These are phyloP conservation scores for Pyrgilauda ruficollis DNA, from an alignment of 2,113 vertebrate species.

Conservation along the genomic window DNA sequence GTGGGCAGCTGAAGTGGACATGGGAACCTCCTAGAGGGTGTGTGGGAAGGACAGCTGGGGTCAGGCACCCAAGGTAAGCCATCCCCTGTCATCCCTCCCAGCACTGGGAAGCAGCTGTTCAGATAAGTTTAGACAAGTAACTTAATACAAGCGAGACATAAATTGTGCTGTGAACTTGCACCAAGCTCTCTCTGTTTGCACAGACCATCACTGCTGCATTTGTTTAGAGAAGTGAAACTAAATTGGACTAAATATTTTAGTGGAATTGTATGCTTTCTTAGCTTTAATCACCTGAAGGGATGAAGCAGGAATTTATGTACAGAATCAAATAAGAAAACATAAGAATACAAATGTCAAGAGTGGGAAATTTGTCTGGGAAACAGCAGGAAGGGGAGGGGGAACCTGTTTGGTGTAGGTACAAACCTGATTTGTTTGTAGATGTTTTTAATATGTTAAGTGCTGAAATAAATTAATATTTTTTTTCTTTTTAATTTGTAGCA, in stretches of 20 bases:
- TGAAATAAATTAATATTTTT: neutral
- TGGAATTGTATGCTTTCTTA: neutral
- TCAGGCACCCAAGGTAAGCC: neutral
- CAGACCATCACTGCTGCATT: neutral
- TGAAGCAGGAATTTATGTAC: neutral
- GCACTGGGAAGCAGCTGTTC: neutral
- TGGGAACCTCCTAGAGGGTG: neutral
- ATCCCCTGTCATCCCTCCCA: neutral
- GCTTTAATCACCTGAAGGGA: neutral
- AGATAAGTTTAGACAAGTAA: slow-evolving; percentile 17
- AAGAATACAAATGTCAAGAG: neutral
- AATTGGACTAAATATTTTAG: neutral
- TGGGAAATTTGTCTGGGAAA: neutral
- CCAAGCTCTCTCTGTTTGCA: neutral
- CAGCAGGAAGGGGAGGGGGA: neutral
- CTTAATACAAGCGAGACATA: neutral
- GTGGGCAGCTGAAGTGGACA: neutral
- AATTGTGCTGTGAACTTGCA: neutral
- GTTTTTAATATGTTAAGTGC: neutral
- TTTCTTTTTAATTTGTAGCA: neutral
- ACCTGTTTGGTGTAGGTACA: neutral
- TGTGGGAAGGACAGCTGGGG: neutral
- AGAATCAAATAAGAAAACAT: neutral
- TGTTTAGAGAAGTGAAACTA: neutral
- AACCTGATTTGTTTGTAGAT: neutral